Evolutionary conservation across 2,113 vertebrate genomes (phyloP).

Genomic region (Hylia prasina): DNA sequence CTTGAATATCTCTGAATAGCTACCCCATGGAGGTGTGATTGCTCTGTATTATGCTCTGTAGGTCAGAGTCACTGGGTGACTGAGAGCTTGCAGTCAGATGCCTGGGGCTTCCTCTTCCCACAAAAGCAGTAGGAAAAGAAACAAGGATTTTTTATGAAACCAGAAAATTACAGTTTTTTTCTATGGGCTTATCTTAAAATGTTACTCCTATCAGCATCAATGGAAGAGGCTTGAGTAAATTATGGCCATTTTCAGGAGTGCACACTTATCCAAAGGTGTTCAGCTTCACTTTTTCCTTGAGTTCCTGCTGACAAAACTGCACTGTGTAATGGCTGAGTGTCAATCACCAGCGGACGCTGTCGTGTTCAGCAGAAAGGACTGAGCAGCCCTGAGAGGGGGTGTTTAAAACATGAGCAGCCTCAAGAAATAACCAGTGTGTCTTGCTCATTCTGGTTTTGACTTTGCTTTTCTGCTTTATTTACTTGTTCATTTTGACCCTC

Average conservation of each 20-base stretch:
- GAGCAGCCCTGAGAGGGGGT: background rate
- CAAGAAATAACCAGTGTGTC: background rate
- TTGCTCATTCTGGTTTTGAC: background rate
- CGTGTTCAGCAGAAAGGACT: rapidly evolving
- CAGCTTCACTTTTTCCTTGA: conserved; percentile 37
- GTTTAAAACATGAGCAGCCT: conserved; percentile 7
- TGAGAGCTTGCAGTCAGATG: conserved; percentile 51
- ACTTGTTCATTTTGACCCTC: background rate
- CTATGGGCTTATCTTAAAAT: conserved; percentile 44
- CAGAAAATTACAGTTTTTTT: conserved; percentile 60
- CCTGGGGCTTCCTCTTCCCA: conserved; percentile 48
- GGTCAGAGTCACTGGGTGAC: conserved; percentile 39
- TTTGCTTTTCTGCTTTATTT: background rate
- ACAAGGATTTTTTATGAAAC: background rate
- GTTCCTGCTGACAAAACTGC: conserved; percentile 55
- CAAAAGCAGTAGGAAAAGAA: conserved; percentile 48
- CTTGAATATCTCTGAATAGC: background rate
- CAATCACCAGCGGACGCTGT: background rate
- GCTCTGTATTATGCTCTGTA: conserved; percentile 34
- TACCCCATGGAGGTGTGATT: conserved; percentile 40
- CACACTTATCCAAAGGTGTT: conserved; percentile 51
- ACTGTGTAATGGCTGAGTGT: conserved; percentile 19
- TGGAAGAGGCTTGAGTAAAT: conserved; percentile 56
- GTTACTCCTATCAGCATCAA: conserved; percentile 51
- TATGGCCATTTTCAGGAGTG: conserved; percentile 59